These are phyloP conservation scores for Lophotriccus pileatus DNA, from an alignment of 2,797 vertebrate species.

Conservation along the genomic window DNA sequence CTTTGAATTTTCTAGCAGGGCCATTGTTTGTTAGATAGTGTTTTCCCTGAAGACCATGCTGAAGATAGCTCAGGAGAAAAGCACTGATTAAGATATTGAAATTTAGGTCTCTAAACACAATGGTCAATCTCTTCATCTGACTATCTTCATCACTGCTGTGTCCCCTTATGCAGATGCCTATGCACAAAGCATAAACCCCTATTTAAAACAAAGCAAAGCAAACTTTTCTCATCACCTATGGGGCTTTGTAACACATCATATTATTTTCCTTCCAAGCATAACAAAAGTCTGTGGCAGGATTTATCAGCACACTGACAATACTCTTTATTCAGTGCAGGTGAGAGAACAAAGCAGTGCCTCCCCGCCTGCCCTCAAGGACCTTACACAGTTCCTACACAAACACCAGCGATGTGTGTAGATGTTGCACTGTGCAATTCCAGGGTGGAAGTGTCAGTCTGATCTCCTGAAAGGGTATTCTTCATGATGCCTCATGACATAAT, in stretches of 20 bases:
- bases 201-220: not conserved
- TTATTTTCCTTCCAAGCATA: not conserved
- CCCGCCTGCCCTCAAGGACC: not conserved
- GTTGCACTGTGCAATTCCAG: not conserved
- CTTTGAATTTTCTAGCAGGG: not conserved
- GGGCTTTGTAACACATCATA: not conserved
- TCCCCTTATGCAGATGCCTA: not conserved
- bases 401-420: not conserved
- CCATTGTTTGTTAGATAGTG: not conserved
- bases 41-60: not conserved
- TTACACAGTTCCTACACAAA: not conserved
- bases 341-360: constrained; percentile 12
- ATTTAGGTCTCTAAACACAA: not conserved
- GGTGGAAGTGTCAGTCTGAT: constrained; percentile 1
- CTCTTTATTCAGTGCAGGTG: not conserved
- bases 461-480: constrained; percentile 31
- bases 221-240: not conserved
- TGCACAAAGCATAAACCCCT: not conserved
- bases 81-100: not conserved
- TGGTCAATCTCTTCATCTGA: not conserved
- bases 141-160: not conserved
- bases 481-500: constrained; percentile 27
- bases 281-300: not conserved
- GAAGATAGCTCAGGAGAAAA: not conserved
- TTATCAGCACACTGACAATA: accelerated